Percentiles rank a stretch among this genome's conserved stretches.
phyloP scores from a whole-genome alignment of 1,140 invertebrate species.

The Leptopilina clavipes region DNA sequence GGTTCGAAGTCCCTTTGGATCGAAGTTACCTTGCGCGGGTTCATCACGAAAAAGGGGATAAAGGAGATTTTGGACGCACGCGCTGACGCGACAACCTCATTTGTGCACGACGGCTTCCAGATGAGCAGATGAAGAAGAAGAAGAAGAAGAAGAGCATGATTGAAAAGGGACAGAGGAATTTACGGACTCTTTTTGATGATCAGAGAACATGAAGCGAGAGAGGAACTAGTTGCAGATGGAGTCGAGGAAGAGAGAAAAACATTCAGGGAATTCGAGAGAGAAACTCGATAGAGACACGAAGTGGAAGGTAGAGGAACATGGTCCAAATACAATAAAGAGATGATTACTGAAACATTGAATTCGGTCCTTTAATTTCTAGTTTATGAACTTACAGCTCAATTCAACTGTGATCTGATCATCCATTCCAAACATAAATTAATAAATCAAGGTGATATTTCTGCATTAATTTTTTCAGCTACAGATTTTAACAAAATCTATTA shows the following conservation, averaged over 20 bases:
- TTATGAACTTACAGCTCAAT: neutral
- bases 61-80: slow-evolving; percentile 60
- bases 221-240: slow-evolving; percentile 1
- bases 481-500: neutral
- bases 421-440: no score
- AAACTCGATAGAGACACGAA: slow-evolving; percentile 50
- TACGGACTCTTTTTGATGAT: slow-evolving; percentile 2
- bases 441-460: no score
- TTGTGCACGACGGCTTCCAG: slow-evolving; percentile 70
- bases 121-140: slow-evolving; percentile 38
- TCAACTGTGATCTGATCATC: no score
- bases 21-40: slow-evolving; percentile 41
- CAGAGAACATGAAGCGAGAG: slow-evolving; percentile 15
- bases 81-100: slow-evolving; percentile 73
- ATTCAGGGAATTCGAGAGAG: slow-evolving; percentile 44
- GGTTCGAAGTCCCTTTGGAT: slow-evolving; percentile 58
- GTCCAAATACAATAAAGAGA: slow-evolving; percentile 51
- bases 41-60: slow-evolving; percentile 44
- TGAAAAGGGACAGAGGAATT: slow-evolving; percentile 27
- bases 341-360: no score
- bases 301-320: slow-evolving; percentile 39
- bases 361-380: no score
- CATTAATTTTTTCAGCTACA: neutral
- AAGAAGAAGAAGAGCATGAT: slow-evolving; percentile 39
- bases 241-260: slow-evolving; percentile 35